A percentile compares a stretch with the other conserved stretches of the same genome.
These are phyloP conservation scores for Lycocerus yunnanus DNA, from an alignment of 2,888 invertebrate species.

Conservation along the genomic window DNA sequence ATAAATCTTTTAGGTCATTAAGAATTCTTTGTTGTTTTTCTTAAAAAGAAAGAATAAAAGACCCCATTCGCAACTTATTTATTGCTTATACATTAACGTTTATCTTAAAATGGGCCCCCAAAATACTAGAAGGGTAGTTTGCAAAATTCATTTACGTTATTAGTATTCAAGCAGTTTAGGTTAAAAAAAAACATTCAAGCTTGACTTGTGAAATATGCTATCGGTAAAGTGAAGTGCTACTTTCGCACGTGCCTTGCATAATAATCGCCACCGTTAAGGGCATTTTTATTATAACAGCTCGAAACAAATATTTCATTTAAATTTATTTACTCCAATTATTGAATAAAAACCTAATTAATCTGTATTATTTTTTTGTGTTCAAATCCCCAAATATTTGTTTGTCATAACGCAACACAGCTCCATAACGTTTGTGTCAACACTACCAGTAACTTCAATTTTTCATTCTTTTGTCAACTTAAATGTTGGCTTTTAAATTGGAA, in stretches of 20 bases:
- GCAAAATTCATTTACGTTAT: slow-evolving; percentile 28
- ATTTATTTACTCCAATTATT: slow-evolving; percentile 17
- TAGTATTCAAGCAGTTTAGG: slow-evolving; percentile 31
- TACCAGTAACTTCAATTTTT: neutral
- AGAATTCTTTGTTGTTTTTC: slow-evolving; percentile 12
- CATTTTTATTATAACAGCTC: slow-evolving; percentile 11
- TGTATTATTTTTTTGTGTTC: slow-evolving; percentile 11
- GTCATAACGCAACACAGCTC: slow-evolving; percentile 7
- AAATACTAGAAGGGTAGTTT: slow-evolving; percentile 20
- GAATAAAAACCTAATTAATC: slow-evolving; percentile 8
- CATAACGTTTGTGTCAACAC: neutral
- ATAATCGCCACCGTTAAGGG: slow-evolving; percentile 16
- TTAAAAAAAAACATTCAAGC: slow-evolving; percentile 29
- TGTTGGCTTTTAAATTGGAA: neutral
- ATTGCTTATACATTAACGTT: slow-evolving; percentile 24
- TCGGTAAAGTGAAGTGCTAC: slow-evolving; percentile 35
- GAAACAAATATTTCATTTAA: slow-evolving; percentile 8
- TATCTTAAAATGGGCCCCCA: slow-evolving; percentile 15
- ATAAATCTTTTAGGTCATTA: slow-evolving; percentile 16
- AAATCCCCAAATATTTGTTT: slow-evolving; percentile 11
- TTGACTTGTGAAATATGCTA: slow-evolving; percentile 37
- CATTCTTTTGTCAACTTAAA: neutral
- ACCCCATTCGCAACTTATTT: slow-evolving; percentile 25
- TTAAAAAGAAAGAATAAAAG: slow-evolving; percentile 11
- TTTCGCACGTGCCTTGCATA: slow-evolving; percentile 32